Evolutionary conservation across 2,797 vertebrate species (phyloP).

Genomic region (Danio aesculapii): DNA sequence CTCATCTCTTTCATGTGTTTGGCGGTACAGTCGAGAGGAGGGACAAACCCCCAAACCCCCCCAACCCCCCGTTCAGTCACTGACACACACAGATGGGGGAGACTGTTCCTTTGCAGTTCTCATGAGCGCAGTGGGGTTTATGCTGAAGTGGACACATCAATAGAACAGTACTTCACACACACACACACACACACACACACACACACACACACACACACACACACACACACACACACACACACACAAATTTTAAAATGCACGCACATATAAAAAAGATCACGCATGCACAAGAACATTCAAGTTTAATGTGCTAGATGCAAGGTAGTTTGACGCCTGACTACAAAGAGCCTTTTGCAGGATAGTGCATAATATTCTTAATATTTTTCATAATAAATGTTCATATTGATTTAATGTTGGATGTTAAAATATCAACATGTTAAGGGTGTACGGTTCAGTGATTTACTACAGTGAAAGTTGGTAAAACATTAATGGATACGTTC

Average conservation of each 20-base stretch:
- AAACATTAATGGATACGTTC: no score
- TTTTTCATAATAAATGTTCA: neutral
- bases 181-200: neutral
- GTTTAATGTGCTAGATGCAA: neutral
- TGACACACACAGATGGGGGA: neutral
- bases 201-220: no score
- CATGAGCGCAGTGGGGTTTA: slow-evolving; percentile 2
- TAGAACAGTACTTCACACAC: neutral
- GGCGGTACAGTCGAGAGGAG: slow-evolving; percentile 33
- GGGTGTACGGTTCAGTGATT: neutral
- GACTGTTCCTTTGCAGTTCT: slow-evolving; percentile 42
- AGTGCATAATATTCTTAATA: neutral
- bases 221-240: neutral
- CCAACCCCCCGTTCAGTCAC: neutral
- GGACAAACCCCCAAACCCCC: slow-evolving; percentile 24
- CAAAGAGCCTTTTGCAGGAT: neutral
- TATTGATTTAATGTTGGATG: neutral
- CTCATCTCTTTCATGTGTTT: slow-evolving; percentile 54
- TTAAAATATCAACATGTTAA: no score
- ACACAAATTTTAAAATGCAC: no score
- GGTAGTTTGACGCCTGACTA: neutral
- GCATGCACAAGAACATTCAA: neutral
- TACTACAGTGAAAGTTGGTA: neutral
- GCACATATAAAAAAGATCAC: neutral
- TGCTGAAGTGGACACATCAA: slow-evolving; percentile 1